Evolutionary conservation across 2,113 vertebrate species (phyloP), one percentile per base, ranked within the genome.

Genomic region (Petrocephalus zakoni): DNA sequence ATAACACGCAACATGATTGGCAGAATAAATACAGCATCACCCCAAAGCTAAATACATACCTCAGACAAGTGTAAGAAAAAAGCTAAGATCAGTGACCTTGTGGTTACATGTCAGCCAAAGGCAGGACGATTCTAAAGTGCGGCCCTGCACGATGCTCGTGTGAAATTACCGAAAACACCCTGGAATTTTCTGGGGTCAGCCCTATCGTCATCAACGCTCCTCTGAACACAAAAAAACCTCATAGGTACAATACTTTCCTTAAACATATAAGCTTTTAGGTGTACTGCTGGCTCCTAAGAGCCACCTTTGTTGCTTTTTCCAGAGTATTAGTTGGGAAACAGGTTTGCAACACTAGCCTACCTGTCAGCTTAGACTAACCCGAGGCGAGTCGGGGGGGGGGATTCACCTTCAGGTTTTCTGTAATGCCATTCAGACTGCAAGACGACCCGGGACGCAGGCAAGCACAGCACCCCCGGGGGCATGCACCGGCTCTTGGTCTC

Each of bases 311-410:
- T 52, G 46, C 61, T 22, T 72, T 61, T 75, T 68, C 34, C 25
- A 55, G 17, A 55, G 29, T 49, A 53, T 81, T 78, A 78, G 68
- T 17, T 29, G 25, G 51, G 47, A 72, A 88, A 81, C 87, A 42
- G 87, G 87, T 88, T 55, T 88, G 87, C 87, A 56, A 53, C 19
- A 15, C 68, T 81, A 81, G 47, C 29, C 87, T 55, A 2, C 87
- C 2, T 25, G 47, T 55, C 49, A 34, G 29, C 42, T 42, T 21
- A 87, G 37, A 55, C 51, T 42, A 22, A 87, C 34, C 46, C 47
- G 21, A 15, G 15, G 61, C 47, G 15, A 49, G 46, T 17, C 22
- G 42, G 22, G 19, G 22, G 68, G 17, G 49, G 9, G 29, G 19
- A 21, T 88, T 55, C 81, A 83, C 68, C 49, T 21, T 9, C 29